Percentiles rank a stretch among this genome's conserved stretches.
These are phyloP conservation scores for Liopterus haemorrhoidalis DNA, from an alignment of 2,888 invertebrate genomes.

Conservation along the genomic window DNA sequence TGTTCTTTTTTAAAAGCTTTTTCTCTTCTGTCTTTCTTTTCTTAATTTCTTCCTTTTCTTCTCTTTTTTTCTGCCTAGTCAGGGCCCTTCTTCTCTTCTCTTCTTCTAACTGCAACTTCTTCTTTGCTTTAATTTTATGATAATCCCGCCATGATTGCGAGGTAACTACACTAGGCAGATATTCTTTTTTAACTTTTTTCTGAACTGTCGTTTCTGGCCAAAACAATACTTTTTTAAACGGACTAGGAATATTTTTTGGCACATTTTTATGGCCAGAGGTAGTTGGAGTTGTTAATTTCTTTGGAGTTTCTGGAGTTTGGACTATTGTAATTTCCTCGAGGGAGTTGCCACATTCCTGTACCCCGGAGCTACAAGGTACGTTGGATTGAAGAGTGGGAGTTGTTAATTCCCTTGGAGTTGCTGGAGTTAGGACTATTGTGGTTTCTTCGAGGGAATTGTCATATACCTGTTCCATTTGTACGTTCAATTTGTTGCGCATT, in stretches of 20 bases:
- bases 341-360: too few species aligned
- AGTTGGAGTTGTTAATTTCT: not conserved
- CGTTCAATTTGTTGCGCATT: constrained; percentile 17
- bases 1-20: too few species aligned
- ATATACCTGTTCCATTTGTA: not conserved
- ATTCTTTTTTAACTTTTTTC: constrained; percentile 26
- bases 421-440: not conserved
- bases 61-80: too few species aligned
- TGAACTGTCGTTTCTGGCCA: constrained; percentile 25
- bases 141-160: constrained; percentile 27
- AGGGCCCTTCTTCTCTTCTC: too few species aligned
- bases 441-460: not conserved
- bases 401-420: too few species aligned
- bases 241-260: constrained; percentile 21
- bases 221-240: constrained; percentile 27
- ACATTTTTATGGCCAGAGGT: constrained; percentile 10
- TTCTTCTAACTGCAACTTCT: too few species aligned
- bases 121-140: constrained; percentile 28
- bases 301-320: constrained; percentile 1
- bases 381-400: too few species aligned
- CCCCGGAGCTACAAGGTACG: too few species aligned
- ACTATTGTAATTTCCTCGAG: not conserved
- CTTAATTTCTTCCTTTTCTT: too few species aligned
- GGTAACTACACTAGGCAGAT: constrained; percentile 28
- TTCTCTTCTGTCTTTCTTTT: too few species aligned